Evolutionary conservation across 2,797 vertebrate species (phyloP).

Genomic region (Nyctalus aviator): DNA sequence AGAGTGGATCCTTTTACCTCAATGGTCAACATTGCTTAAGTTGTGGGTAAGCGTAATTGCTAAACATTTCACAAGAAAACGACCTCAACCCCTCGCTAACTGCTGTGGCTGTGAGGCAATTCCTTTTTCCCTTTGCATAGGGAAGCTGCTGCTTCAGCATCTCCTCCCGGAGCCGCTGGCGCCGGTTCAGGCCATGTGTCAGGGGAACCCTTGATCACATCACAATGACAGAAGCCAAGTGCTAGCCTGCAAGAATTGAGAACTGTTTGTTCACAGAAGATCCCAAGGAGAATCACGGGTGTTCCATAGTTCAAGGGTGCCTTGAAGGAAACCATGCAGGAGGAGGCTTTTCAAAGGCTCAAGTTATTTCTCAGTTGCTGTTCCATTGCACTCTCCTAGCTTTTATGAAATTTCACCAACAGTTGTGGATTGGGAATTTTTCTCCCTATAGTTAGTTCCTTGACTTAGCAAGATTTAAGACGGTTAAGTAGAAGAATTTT

Average conservation of each 20-base stretch:
- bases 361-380: neutral
- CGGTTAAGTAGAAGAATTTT: constrained; percentile 54
- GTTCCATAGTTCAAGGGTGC: constrained; percentile 69
- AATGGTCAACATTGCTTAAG: neutral
- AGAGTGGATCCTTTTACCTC: constrained; percentile 12
- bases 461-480: constrained; percentile 12
- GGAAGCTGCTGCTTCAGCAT: constrained; percentile 73
- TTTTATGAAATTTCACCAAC: neutral
- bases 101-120: constrained; percentile 50
- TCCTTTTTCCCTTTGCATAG: constrained; percentile 54
- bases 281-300: neutral
- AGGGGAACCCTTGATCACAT: constrained; percentile 72
- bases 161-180: constrained; percentile 51
- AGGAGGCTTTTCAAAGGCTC: constrained; percentile 38
- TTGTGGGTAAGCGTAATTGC: constrained; percentile 67
- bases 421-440: constrained; percentile 19
- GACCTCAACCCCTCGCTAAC: constrained; percentile 65
- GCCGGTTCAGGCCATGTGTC: constrained; percentile 65
- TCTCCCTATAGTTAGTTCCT: constrained; percentile 35
- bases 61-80: constrained; percentile 56
- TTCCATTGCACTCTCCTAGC: neutral
- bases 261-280: constrained; percentile 49
- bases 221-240: constrained; percentile 65
- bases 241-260: constrained; percentile 39
- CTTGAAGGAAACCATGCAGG: constrained; percentile 44